Evolutionary conservation across 2,797 vertebrate genomes (phyloP).

Genomic region (Cossypha heuglini): DNA sequence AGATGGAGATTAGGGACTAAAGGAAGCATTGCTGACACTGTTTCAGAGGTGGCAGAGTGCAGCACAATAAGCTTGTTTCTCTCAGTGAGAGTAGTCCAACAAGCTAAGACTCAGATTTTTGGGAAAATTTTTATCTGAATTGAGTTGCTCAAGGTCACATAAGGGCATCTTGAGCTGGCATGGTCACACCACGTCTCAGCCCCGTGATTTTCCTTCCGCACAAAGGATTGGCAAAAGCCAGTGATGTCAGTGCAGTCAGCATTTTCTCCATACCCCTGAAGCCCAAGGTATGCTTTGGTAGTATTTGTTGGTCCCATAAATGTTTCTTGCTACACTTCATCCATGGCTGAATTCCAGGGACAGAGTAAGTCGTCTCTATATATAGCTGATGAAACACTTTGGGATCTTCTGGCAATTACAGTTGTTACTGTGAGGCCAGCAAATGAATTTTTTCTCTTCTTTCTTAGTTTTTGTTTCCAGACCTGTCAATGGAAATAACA

Average conservation of each 20-base stretch:
- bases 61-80: not conserved
- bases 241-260: conserved; percentile 22
- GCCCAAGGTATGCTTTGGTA: conserved; percentile 40
- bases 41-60: not conserved
- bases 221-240: conserved; percentile 16
- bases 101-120: not conserved
- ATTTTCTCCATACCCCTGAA: conserved; percentile 44
- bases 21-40: not conserved
- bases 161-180: not conserved
- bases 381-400: conserved; percentile 22
- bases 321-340: conserved; percentile 53
- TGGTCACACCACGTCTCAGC: not conserved
- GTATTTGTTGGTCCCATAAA: conserved; percentile 54
- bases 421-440: not conserved
- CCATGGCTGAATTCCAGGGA: conserved; percentile 45
- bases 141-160: not conserved
- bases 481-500: not conserved
- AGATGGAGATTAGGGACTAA: not conserved
- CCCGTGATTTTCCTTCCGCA: conserved; percentile 17
- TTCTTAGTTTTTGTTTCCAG: not conserved
- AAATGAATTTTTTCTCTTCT: not conserved
- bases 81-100: not conserved
- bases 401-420: conserved; percentile 21
- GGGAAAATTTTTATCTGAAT: not conserved
- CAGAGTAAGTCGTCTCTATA: conserved; percentile 21